phyloP scores from a whole-genome alignment of 2,888 invertebrate genomes.

The Phyllotreta striolata region DNA sequence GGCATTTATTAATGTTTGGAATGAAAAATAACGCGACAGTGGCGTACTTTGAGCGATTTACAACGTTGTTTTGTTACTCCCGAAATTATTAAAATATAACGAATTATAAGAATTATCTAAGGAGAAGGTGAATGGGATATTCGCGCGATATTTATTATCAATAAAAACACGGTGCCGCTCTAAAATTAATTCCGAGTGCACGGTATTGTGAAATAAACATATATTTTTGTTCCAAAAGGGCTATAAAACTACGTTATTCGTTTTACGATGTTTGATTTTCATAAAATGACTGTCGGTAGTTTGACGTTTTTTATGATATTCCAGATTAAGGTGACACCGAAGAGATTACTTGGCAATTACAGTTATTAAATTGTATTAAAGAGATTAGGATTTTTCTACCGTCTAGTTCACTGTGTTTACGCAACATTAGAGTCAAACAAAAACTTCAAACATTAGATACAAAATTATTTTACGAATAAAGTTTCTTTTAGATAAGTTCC shows the following conservation, averaged over 20 bases:
- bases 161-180: too few species aligned
- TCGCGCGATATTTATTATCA: too few species aligned
- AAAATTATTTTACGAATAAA: too few species aligned
- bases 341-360: slow-evolving; percentile 36
- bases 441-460: too few species aligned
- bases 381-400: slow-evolving; percentile 38
- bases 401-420: slow-evolving; percentile 32
- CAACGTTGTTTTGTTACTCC: too few species aligned
- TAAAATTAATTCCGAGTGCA: not conserved
- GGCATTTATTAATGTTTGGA: slow-evolving; percentile 51
- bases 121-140: too few species aligned
- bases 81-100: too few species aligned
- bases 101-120: too few species aligned
- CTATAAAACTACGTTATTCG: slow-evolving; percentile 18
- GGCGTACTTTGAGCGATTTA: not conserved
- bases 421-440: not conserved
- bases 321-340: slow-evolving; percentile 39
- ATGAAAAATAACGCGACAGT: slow-evolving; percentile 14
- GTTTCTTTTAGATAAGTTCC: too few species aligned
- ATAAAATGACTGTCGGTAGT: slow-evolving; percentile 39
- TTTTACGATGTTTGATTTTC: slow-evolving; percentile 38
- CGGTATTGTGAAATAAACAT: slow-evolving; percentile 15
- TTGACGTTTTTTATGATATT: slow-evolving; percentile 41
- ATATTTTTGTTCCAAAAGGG: slow-evolving; percentile 11
- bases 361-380: slow-evolving; percentile 37